These are phyloP conservation scores for Mizuhopecten yessoensis DNA, from an alignment of 1,140 invertebrate genomes.

Conservation along the genomic window DNA sequence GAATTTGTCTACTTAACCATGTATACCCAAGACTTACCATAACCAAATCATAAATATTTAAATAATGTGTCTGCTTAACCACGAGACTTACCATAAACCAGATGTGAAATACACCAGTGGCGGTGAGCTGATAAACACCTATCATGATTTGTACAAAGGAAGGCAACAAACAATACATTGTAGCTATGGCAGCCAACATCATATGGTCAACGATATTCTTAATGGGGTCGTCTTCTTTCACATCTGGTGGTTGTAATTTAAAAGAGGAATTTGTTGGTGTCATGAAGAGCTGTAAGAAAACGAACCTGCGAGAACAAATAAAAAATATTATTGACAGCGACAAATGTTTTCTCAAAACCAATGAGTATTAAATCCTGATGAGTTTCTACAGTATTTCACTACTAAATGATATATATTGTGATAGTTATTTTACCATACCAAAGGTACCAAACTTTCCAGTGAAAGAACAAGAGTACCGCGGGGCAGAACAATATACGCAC, in stretches of 20 bases:
- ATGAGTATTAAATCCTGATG: too few relatives aligned
- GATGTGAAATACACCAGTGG: constrained; percentile 48
- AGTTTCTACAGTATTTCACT: too few relatives aligned
- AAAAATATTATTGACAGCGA: constrained; percentile 38
- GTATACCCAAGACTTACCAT: constrained; percentile 53
- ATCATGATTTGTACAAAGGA: constrained; percentile 62
- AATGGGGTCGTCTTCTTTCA: constrained; percentile 64
- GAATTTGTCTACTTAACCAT: not conserved
- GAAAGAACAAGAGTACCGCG: too few relatives aligned
- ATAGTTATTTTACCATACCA: too few relatives aligned
- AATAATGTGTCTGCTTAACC: not conserved
- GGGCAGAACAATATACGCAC: too few relatives aligned
- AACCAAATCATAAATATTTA: too few relatives aligned
- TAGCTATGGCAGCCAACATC: constrained; percentile 62
- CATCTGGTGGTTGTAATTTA: constrained; percentile 46
- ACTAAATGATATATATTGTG: too few relatives aligned
- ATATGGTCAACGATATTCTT: constrained; percentile 68
- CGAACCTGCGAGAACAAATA: constrained; percentile 69
- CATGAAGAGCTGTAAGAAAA: constrained; percentile 72
- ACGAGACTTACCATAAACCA: constrained; percentile 57
- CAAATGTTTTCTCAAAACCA: not conserved
- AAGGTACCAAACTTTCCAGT: too few relatives aligned
- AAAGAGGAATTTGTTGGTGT: constrained; percentile 73
- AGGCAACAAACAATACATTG: constrained; percentile 64
- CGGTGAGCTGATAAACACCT: constrained; percentile 42